Base-by-base conservation (phyloP, 92 coral and sea anemone genomes). In the Galaxea fascicularis region DNA sequence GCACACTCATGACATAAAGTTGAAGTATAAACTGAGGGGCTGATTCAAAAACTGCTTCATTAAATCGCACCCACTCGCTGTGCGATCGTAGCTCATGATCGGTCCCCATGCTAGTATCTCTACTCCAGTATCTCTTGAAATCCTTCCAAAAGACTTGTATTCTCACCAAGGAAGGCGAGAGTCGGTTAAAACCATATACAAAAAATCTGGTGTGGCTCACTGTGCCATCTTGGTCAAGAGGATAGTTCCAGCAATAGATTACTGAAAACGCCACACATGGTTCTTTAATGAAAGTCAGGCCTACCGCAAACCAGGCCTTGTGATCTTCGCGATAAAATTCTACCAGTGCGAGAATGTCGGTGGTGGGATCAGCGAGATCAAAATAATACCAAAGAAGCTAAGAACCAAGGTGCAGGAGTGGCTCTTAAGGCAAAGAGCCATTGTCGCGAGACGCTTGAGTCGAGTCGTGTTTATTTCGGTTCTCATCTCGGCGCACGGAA, bases 1-100 rank as follows among this genome's bases (percentile, higher is more conserved):
- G 78, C 41, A 52, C 67, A 54, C 20, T 79, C 26, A 74, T 72
- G 24, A 71, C 73, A 46, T 85, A 78, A 25, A 73, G 71, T 71
- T 80, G 69, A 60, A 65, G 27, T 4, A 65, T 28, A 65, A 27
- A 65, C 71, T 65, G 71, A 28, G 71, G 71, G 46, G 71, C 46
- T 65, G 71, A 28, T 65, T 65, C 24, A 30, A 65, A 20, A 2
- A 26, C 21, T 12, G 71, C 49, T 17, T 65, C 71, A 17, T 2
- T 3, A 10, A 57, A 21, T 3, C 21, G 64, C 4, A 18, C 25
- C 24, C 22, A 17, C 22, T 57, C 26, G 25, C 24, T 57, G 26
- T 57, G 64, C 25, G 9, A 18, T 5, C 13, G 64, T 57, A 57
- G 64, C 4, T 13, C 20, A 13, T 57, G 18, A 57, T 20, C 25